phyloP scores from a whole-genome alignment of 2,797 vertebrate species.

The Hydrophis major region DNA sequence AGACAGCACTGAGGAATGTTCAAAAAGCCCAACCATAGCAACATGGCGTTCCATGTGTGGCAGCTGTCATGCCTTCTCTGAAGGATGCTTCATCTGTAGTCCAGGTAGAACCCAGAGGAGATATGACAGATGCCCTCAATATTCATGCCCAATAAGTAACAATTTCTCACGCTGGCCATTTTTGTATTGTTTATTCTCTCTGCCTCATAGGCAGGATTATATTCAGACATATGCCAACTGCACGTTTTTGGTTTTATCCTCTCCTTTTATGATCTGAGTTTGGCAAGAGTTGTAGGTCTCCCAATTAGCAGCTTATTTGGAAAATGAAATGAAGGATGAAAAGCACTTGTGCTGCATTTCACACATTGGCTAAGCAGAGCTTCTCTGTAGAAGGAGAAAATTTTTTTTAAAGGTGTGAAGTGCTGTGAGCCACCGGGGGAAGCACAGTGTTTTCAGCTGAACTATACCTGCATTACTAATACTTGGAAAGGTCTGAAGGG shows the following conservation, averaged over 20 bases:
- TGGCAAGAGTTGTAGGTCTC: slow-evolving; percentile 19
- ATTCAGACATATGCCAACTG: slow-evolving; percentile 20
- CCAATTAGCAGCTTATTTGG: slow-evolving; percentile 32
- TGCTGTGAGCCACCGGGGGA: neutral
- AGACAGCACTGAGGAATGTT: neutral
- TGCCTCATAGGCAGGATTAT: neutral
- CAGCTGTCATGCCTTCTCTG: neutral
- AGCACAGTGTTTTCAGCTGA: neutral
- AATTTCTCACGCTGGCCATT: neutral
- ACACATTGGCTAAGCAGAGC: slow-evolving; percentile 6
- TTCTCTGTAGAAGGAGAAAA: neutral
- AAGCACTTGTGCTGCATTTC: slow-evolving; percentile 6
- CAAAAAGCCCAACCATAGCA: neutral
- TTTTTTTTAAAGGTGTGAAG: neutral
- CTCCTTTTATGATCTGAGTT: slow-evolving; percentile 5
- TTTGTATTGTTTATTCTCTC: neutral
- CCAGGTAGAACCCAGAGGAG: neutral
- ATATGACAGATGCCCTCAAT: neutral
- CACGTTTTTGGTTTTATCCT: slow-evolving; percentile 2
- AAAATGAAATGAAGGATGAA: slow-evolving; percentile 34
- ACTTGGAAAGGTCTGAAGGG: neutral
- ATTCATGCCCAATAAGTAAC: neutral
- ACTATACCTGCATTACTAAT: neutral
- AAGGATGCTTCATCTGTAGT: neutral
- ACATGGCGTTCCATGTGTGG: neutral